Base-by-base conservation (phyloP, 1,140 invertebrate genomes). In the Apis dorsata region DNA sequence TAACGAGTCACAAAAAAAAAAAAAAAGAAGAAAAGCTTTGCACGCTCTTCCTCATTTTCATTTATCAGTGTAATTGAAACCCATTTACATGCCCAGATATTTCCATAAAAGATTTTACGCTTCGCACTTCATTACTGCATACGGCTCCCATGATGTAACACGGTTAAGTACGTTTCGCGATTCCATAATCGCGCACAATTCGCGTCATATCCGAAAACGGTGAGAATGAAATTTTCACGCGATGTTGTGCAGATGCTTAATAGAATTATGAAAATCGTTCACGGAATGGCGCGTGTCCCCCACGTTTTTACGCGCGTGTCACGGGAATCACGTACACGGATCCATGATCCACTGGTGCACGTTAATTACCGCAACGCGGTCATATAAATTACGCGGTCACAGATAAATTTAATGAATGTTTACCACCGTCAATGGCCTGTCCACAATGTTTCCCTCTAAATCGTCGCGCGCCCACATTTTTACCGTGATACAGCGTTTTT, bases 331-430 rank as follows among this genome's bases (percentile, higher is more conserved):
- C 24, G 53, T 68, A 68, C 24, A n/a, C 34, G 44, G 34, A 79
- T 72, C 78, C 49, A 72, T 51, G 19, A 60, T 24, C 34, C 24
- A 19, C 15, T 2, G 28, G 11, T 24, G 28, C 28, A n/a, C n/a
- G 59, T 62, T 86, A 77, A 87, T 86, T 84, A 86, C 59, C 28
- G 49, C 60, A 72, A 79, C 51, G n/a, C 63, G 62, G 12, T 66
- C 34, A 79, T 80, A 72, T 86, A 86, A 86, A 86, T 87, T 59
- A 65, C 55, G 59, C 62, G 63, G 73, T 79, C 55, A 44, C 73
- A 63, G 53, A 62, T 74, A 87, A 84, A 86, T 78, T 57, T 86
- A 86, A 87, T 77, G 81, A 76, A 70, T 73, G 81, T 84, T 87
- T 87, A 84, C 60, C 72, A 21, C 55, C 62, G 34, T 34, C 76